These are phyloP conservation scores for Lutraria lutraria DNA, from an alignment of 2,888 invertebrate species.

Conservation along the genomic window DNA sequence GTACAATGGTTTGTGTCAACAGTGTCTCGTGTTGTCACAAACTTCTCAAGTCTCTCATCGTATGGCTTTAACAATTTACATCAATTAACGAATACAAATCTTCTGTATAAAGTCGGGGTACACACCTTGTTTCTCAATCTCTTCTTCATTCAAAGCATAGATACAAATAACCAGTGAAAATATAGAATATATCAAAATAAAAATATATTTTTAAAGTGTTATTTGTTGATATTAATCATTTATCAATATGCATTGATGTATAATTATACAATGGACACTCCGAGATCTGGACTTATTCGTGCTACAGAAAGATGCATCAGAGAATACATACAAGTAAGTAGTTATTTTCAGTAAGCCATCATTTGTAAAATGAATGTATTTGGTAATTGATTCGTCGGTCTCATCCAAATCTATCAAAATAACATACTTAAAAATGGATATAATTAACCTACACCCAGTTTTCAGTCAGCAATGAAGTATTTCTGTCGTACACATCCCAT, in stretches of 20 bases:
- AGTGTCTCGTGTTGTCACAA: neutral
- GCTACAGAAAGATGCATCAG: slow-evolving; percentile 42
- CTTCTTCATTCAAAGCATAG: neutral
- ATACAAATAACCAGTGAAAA: neutral
- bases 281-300: slow-evolving; percentile 37
- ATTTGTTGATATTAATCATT: neutral
- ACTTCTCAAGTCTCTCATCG: neutral
- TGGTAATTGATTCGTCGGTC: neutral
- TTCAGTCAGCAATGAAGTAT: no score
- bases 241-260: neutral
- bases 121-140: neutral
- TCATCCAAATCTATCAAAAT: no score
- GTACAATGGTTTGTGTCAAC: neutral
- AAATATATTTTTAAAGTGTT: neutral
- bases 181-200: neutral
- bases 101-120: neutral
- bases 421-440: no score
- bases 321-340: slow-evolving; percentile 39
- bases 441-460: no score
- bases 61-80: neutral
- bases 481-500: no score
- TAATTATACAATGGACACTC: slow-evolving; percentile 30
- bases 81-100: neutral
- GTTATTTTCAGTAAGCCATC: no score
- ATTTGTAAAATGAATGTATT: no score